Evolutionary conservation across 2,113 vertebrate species (phyloP).

Genomic region (Sinosuthora webbiana): DNA sequence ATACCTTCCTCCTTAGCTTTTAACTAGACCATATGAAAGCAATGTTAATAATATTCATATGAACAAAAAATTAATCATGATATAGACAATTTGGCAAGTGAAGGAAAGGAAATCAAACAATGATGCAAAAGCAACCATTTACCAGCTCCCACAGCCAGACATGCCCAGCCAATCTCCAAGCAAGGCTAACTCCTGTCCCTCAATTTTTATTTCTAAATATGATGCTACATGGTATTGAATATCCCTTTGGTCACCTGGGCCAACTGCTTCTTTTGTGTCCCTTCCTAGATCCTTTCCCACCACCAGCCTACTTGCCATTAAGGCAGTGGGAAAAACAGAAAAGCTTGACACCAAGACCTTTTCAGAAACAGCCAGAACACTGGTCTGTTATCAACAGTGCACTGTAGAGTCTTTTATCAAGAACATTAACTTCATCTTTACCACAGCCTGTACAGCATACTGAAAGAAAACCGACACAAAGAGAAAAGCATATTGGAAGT

Average conservation of each 20-base stretch:
- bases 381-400: background rate
- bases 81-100: background rate
- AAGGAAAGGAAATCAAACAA: background rate
- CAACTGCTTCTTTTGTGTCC: background rate
- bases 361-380: background rate
- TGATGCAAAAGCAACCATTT: background rate
- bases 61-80: background rate
- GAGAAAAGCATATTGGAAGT: background rate
- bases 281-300: background rate
- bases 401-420: background rate
- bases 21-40: background rate
- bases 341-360: background rate
- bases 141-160: background rate
- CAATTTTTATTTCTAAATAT: background rate
- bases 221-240: background rate
- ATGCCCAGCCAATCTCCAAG: background rate
- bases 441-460: background rate
- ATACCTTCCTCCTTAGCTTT: background rate
- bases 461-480: background rate
- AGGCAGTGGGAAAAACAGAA: background rate
- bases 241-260: background rate
- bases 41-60: background rate
- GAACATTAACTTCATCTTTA: background rate
- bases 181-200: background rate
- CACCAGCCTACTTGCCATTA: accelerated